Conservation (phyloP, 2,797 vertebrate species). For the Antennarius maculatus region DNA sequence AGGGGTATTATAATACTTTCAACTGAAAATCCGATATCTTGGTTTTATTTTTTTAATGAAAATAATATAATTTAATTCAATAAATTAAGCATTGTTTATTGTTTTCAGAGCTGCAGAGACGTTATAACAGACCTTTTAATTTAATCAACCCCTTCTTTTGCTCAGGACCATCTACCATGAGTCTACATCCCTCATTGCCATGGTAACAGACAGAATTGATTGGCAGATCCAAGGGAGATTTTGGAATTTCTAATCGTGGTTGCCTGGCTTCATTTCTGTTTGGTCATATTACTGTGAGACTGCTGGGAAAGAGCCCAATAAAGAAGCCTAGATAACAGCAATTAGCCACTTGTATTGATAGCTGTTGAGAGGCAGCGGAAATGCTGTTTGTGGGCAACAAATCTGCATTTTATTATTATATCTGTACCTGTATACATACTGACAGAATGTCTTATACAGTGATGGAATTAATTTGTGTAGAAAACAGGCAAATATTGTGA, state of each 20-base stretch:
- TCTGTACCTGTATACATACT: constrained; percentile 29
- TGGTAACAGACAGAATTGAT: constrained; percentile 66
- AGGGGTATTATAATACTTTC: neutral
- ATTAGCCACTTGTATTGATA: constrained; percentile 56
- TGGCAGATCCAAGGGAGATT: constrained; percentile 68
- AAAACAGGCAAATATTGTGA: constrained; percentile 45
- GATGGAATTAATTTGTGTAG: constrained; percentile 59
- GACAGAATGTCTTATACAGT: constrained; percentile 40
- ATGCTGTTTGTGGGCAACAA: constrained; percentile 29
- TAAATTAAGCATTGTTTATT: constrained; percentile 11
- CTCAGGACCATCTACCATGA: constrained; percentile 28
- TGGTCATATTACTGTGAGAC: constrained; percentile 60
- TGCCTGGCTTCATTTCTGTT: constrained; percentile 60
- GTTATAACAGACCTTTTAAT: constrained; percentile 33
- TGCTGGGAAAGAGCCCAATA: constrained; percentile 51
- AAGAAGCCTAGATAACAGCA: constrained; percentile 54
- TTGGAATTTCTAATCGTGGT: constrained; percentile 72
- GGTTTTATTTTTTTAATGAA: neutral
- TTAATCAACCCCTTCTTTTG: constrained; percentile 59
- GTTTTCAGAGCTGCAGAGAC: constrained; percentile 37
- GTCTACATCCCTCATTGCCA: constrained; percentile 52
- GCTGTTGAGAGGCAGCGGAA: constrained; percentile 42
- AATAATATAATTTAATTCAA: constrained; percentile 9
- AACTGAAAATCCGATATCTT: neutral
- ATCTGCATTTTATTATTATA: constrained; percentile 2